Percentiles rank a stretch among this genome's conserved stretches.
phyloP scores from a whole-genome alignment of 2,797 vertebrate genomes.

The Pelobates cultripes region DNA sequence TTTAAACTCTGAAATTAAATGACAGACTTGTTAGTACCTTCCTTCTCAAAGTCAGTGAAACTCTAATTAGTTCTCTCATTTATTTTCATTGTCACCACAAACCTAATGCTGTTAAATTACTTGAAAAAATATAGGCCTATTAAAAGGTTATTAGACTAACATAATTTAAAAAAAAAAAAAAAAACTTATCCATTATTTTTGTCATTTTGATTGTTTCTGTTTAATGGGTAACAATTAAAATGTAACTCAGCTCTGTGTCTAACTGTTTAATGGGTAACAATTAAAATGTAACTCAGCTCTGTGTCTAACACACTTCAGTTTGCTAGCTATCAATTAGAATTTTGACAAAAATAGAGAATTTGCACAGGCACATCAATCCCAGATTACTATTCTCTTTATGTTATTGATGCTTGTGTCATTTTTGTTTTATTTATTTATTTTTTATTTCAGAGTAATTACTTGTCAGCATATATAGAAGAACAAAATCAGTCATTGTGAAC shows the following conservation, averaged over 20 bases:
- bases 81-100: not conserved
- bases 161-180: not conserved
- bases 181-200: not conserved
- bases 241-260: not conserved
- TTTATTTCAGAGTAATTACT: not conserved
- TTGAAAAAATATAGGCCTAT: not conserved
- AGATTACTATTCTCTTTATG: not conserved
- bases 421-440: not conserved
- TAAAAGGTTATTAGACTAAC: slow-evolving; percentile 6
- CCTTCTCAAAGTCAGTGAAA: not conserved
- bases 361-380: not conserved
- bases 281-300: not conserved
- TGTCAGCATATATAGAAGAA: not conserved
- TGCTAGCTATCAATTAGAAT: not conserved
- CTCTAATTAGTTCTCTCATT: slow-evolving; percentile 1
- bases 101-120: not conserved
- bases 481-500: not conserved
- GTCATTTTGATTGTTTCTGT: slow-evolving; percentile 7
- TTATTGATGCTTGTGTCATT: not conserved
- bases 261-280: not conserved
- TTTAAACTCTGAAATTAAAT: not conserved
- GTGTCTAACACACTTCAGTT: slow-evolving; percentile 1
- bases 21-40: not conserved
- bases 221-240: not conserved
- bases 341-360: not conserved